These are phyloP conservation scores for Phania funesta DNA, from an alignment of 2,888 invertebrate genomes.

Conservation along the genomic window DNA sequence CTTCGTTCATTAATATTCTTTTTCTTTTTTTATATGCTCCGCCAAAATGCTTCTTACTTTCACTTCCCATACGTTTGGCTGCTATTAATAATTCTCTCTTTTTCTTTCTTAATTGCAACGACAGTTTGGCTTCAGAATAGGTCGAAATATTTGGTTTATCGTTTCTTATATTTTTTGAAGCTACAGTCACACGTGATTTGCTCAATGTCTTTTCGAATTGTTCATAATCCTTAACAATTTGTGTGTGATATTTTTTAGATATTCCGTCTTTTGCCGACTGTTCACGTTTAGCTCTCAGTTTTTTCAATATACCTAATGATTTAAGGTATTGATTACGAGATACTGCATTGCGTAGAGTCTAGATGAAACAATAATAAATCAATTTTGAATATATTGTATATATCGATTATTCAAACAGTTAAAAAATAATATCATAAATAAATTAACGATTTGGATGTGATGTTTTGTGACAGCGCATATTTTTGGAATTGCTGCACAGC, in stretches of 20 bases:
- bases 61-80: not conserved
- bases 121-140: not conserved
- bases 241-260: slow-evolving; percentile 29
- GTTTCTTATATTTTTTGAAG: not conserved
- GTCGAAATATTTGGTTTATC: not conserved
- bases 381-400: no score
- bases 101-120: not conserved
- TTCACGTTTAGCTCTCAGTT: not conserved
- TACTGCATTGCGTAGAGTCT: slow-evolving; percentile 8
- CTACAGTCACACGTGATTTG: not conserved
- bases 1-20: not conserved
- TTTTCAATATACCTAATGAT: slow-evolving; percentile 25
- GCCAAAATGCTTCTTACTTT: not conserved
- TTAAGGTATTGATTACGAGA: slow-evolving; percentile 25
- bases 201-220: not conserved
- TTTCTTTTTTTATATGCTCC: slow-evolving; percentile 8
- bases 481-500: no score
- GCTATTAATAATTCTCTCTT: slow-evolving; percentile 11
- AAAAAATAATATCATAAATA: no score
- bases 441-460: no score
- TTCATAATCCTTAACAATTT: slow-evolving; percentile 39
- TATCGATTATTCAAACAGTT: no score
- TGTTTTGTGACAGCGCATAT: no score
- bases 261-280: not conserved
- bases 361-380: not conserved